phyloP scores from a whole-genome alignment of 2,113 vertebrate genomes.

The Rhadina sibilatrix region DNA sequence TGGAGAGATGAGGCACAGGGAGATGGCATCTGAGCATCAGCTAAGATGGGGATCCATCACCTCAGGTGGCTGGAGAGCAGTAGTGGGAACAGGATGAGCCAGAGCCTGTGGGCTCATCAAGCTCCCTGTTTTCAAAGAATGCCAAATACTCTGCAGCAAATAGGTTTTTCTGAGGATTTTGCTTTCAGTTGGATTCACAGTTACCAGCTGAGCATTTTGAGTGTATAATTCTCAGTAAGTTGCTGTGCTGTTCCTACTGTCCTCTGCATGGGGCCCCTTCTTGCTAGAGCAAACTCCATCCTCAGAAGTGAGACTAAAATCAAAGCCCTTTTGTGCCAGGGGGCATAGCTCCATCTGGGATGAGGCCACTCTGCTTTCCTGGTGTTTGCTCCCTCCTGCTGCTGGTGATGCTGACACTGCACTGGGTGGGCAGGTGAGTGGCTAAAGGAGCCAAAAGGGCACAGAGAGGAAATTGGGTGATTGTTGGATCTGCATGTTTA shows the following conservation, averaged over 20 bases:
- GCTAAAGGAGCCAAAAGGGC: background rate
- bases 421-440: background rate
- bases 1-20: background rate
- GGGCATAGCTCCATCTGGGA: background rate
- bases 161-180: background rate
- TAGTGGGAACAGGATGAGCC: background rate
- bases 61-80: background rate
- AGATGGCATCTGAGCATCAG: too few species aligned
- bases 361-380: background rate
- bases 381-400: background rate
- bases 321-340: rapidly evolving
- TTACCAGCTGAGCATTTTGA: background rate
- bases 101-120: background rate
- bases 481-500: background rate
- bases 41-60: background rate
- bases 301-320: background rate
- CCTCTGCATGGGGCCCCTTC: background rate
- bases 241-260: background rate
- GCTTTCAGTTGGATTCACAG: background rate
- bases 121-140: background rate
- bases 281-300: background rate
- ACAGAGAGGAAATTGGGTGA: rapidly evolving
- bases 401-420: background rate
- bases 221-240: rapidly evolving
- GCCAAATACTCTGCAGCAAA: background rate